Base-by-base conservation (phyloP, 2,797 vertebrate genomes). In the Dermochelys coriacea region DNA sequence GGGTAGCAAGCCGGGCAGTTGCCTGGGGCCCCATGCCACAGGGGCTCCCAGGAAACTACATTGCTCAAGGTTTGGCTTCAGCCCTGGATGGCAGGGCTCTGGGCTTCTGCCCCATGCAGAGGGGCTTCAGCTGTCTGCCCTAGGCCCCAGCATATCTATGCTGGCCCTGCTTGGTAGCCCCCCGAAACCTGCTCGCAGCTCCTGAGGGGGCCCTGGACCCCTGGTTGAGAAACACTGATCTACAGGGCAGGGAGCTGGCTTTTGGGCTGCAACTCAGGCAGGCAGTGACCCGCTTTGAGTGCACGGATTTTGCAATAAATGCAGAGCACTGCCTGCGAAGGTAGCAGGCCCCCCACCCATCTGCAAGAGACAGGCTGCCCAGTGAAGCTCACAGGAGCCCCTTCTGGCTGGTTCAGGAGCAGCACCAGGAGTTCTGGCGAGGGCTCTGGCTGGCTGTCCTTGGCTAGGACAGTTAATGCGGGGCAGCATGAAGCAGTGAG, bases 401-500 rank as follows among this genome's bases (percentile, higher is more conserved):
- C 27, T 29, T 29, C 27, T 45, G 23, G 74, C 41, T 21, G 7
- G 25, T 27, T 6, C 12, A 47, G 41, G 41, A 45, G 41, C 41
- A 75, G 74, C 74, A 14, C 11, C 45, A 25, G 9, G 19, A 29
- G 74, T 8, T 27, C 45, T 8, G 74, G 74, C 9, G 27, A 47
- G 45, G 71, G 15, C 47, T 34, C 75, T 50, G 47, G 27, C 47
- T 29, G 15, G 29, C 64, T 68, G 75, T 5, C 47, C 45, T 18
- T 31, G 75, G 15, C 29, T 34, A 34, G 6, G 12, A n/a, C 16
- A 0, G 1, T 12, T 71, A 10, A 1, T n/a, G 25, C 54, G 5
- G n/a, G 18, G 1, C 50, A 51, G 34, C 27, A 12, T 54, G 82
- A 82, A 14, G 47, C 41, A 5, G 0, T 0, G 0, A 2, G 61